phyloP scores from a whole-genome alignment of 2,888 invertebrate species.

The Drepana falcataria region DNA sequence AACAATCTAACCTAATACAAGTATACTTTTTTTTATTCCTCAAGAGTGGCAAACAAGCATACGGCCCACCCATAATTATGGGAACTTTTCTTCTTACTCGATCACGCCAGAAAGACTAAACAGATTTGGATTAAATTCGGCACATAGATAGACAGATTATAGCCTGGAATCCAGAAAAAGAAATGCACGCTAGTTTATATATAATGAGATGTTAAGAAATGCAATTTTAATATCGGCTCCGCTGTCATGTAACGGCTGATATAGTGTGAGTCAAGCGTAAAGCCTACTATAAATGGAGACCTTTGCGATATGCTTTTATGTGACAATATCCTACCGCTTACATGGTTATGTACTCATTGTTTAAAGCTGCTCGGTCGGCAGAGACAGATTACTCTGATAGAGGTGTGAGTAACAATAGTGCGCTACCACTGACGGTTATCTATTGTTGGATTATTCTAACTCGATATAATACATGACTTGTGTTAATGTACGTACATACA shows the following conservation, averaged over 20 bases:
- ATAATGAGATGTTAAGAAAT: too few species aligned
- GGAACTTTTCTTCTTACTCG: too few species aligned
- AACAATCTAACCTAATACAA: too few species aligned
- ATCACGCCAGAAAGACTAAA: too few species aligned
- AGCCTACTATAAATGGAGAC: constrained; percentile 1
- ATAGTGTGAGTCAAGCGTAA: background rate
- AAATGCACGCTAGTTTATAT: too few species aligned
- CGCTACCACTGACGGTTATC: constrained; percentile 1
- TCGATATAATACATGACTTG: background rate
- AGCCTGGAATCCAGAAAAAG: too few species aligned
- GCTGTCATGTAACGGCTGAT: background rate
- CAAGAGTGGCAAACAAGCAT: too few species aligned
- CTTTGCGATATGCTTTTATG: constrained; percentile 9
- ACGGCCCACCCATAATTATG: too few species aligned
- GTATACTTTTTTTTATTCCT: too few species aligned
- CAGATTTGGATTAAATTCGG: too few species aligned
- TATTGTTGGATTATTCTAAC: constrained; percentile 1
- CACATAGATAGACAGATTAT: too few species aligned
- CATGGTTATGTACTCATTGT: constrained; percentile 28
- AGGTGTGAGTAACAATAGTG: constrained; percentile 23
- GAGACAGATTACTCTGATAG: constrained; percentile 27
- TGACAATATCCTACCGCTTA: constrained; percentile 17
- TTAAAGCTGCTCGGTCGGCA: constrained; percentile 17
- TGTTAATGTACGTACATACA: background rate
- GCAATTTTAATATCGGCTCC: background rate